Conservation (phyloP, 2,113 vertebrate species). For the Nothocercus julius region DNA sequence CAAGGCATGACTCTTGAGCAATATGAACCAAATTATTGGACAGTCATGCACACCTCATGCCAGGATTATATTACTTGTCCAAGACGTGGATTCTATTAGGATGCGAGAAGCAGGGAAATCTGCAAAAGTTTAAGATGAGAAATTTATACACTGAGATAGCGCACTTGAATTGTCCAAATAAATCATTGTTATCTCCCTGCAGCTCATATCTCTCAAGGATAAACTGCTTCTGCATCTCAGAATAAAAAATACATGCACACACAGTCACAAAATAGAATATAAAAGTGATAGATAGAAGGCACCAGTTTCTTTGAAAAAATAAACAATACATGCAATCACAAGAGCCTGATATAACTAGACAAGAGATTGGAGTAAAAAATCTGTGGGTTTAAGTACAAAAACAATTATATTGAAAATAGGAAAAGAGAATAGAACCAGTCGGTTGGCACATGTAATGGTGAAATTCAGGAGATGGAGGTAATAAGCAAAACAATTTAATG, state of each 20-base stretch:
- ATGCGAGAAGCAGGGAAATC: background rate
- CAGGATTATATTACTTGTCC: background rate
- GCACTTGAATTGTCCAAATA: background rate
- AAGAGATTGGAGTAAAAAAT: conserved; percentile 1
- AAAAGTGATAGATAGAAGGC: background rate
- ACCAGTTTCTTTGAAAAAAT: background rate
- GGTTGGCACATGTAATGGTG: background rate
- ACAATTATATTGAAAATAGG: background rate
- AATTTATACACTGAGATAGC: background rate
- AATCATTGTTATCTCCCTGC: background rate
- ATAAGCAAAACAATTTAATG: background rate
- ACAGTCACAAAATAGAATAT: background rate
- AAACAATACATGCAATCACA: background rate
- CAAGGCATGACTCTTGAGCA: background rate
- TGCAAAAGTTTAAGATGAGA: background rate
- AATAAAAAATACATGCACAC: background rate
- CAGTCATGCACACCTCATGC: background rate
- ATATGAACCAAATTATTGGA: background rate
- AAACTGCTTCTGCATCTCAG: background rate
- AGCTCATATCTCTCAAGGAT: background rate
- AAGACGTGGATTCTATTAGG: background rate
- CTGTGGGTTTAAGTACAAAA: background rate
- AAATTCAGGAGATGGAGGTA: background rate
- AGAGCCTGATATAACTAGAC: background rate
- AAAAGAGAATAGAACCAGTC: background rate